phyloP scores from a whole-genome alignment of 2,797 vertebrate species.

The Muraenolepis orangiensis region DNA sequence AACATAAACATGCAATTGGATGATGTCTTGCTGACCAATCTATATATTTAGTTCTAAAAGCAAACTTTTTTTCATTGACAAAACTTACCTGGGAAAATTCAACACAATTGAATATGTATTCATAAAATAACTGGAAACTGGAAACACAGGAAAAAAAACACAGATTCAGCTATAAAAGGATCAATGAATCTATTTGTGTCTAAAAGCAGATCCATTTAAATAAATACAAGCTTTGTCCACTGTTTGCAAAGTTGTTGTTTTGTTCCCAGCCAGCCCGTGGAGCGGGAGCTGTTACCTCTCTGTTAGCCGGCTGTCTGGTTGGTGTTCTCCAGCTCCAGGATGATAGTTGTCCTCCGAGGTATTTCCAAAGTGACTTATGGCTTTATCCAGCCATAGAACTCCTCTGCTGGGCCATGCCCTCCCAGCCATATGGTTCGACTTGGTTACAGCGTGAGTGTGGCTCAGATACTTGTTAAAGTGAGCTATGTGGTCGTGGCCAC shows the following conservation, averaged over 20 bases:
- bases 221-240: not conserved
- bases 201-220: not conserved
- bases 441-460: constrained; percentile 82
- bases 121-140: not conserved
- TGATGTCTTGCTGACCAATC: not conserved
- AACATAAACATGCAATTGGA: not conserved
- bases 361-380: constrained; percentile 77
- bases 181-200: not conserved
- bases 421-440: constrained; percentile 83
- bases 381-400: constrained; percentile 62
- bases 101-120: too few species aligned
- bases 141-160: not conserved
- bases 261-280: constrained; percentile 2
- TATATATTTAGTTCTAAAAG: not conserved
- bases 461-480: constrained; percentile 82
- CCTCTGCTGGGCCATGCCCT: constrained; percentile 23
- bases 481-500: constrained; percentile 73
- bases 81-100: too few species aligned
- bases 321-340: constrained; percentile 55
- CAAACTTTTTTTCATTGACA: not conserved
- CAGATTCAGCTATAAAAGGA: not conserved
- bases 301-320: constrained; percentile 44
- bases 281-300: constrained; percentile 32
- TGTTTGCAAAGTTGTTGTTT: constrained; percentile 5
- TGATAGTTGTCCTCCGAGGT: constrained; percentile 62